Base-by-base conservation (phyloP, 2,888 invertebrate species). In the Cephonodes hylas region DNA sequence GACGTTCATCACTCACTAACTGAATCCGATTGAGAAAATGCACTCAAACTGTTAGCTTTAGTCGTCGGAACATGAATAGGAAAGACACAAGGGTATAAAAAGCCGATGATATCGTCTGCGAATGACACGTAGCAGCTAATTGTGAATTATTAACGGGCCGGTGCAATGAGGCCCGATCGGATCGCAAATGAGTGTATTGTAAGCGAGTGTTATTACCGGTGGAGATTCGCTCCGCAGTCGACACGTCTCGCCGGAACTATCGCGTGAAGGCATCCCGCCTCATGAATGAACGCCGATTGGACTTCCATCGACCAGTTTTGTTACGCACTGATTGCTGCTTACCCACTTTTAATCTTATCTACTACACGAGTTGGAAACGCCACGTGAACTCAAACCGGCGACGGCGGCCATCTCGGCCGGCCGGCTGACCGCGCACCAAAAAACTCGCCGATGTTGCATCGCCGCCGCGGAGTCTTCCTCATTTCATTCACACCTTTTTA, bases 401-500 rank as follows among this genome's bases (percentile, higher is more conserved):
- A 76, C 71, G 69, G 65, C 72, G 70, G 70, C 75, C 72, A 64
- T 69, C 68, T 65, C 72, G 64, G 76, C 77, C 74, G 80, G 77
- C 63, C 77, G 74, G 69, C 71, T 72, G 48, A 64, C 75, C 70
- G 66, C 74, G 75, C 69, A 68, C 80, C 76, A 86, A 85, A 90
- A 91, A 90, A 91, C 88, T 82, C 81, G 80, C 73, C 81, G 53
- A 72, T 46, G 66, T 62, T 66, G 72, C 70, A 60, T 71, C 72
- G 70, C 70, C 73, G 69, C n/a, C 27, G 20, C 22, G 44, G 42
- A 76, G 79, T 79, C 87, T 85, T 86, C 88, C 88, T 85, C 86
- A 84, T 81, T 88, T 83, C 91, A 91, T 92, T 92, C 92, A 92
- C 90, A 91, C 91, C 87, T 92, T 92, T 92, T 92, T 92, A 83